Percentiles rank a stretch among this genome's conserved stretches.
Conservation (phyloP, 2,888 invertebrate species). For the Glyphotaelius pellucidus region DNA sequence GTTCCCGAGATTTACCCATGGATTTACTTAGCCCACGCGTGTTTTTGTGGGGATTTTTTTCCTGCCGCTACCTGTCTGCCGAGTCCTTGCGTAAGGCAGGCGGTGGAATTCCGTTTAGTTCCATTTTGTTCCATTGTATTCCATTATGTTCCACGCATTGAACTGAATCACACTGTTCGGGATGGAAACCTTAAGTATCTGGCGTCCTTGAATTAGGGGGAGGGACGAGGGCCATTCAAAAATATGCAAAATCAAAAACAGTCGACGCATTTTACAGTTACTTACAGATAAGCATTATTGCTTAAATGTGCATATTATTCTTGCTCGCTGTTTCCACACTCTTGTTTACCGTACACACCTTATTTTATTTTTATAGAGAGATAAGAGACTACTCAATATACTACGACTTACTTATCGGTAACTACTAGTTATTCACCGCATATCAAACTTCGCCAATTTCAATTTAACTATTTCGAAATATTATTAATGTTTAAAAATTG, state of each 20-base stretch:
- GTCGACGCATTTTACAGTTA: neutral
- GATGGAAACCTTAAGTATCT: neutral
- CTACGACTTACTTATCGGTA: neutral
- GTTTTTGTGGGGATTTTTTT: constrained; percentile 34
- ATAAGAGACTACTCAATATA: neutral
- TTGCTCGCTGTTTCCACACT: neutral
- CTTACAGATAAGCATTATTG: neutral
- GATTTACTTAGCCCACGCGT: neutral
- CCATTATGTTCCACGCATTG: neutral
- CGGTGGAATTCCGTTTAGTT: neutral
- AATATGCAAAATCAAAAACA: neutral
- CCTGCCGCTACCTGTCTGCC: constrained; percentile 10
- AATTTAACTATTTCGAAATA: too few species aligned
- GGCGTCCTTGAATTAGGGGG: neutral
- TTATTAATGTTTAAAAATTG: too few species aligned
- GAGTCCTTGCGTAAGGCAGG: neutral
- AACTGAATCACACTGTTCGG: neutral
- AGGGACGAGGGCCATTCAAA: neutral
- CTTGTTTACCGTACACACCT: neutral
- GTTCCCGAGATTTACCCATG: constrained; percentile 40
- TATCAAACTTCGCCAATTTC: too few species aligned
- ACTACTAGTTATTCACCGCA: too few species aligned
- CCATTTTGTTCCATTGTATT: neutral
- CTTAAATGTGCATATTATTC: neutral
- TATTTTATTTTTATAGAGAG: neutral